Evolutionary conservation across 2,888 invertebrate genomes (phyloP), one percentile per base, ranked within the genome.

Genomic region (Cephus pulcher): DNA sequence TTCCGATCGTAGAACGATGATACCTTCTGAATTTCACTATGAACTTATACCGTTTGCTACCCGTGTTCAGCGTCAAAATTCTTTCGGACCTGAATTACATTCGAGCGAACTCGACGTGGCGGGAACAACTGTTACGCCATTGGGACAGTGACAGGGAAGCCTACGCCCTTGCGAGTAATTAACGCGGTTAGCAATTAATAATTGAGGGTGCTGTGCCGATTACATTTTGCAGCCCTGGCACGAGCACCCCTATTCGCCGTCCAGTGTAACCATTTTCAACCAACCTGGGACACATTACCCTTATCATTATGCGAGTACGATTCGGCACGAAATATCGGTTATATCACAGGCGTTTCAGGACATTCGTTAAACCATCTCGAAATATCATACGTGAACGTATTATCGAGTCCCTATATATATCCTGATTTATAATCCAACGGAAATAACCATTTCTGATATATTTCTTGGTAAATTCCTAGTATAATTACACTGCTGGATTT

Each of bases 111-210:
- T 23, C 56, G 56, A 23, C 23, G 2, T 56, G 23, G 6, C 23
- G 23, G 56, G 23, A 56, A 56, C 71, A 6, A 71, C 71, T 32
- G 71, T 76, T 88, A 86, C 89, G 88, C 88, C 86, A 81, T 80
- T 89, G 90, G 81, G 80, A 79, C 86, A 89, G 86, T 88, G 89
- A 90, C 90, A 89, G 88, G 82, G 84, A 82, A 80, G 84, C 85
- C 85, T 86, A 85, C 88, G 87, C 88, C 87, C 79, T 77, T 88
- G 88, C 87, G 86, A 88, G 90, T 88, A 90, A 91, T 90, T 91
- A 91, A 90, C 88, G 89, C 85, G 89, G 89, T 89, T 89, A 88
- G 86, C 86, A 85, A 89, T 91, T 90, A 90, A 91, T 91, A 90
- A 90, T 91, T 90, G 88, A 90, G 87, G 84, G 85, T 85, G 86